Base-by-base conservation (phyloP, 2,888 invertebrate genomes). In the Lomographa bimaculata region DNA sequence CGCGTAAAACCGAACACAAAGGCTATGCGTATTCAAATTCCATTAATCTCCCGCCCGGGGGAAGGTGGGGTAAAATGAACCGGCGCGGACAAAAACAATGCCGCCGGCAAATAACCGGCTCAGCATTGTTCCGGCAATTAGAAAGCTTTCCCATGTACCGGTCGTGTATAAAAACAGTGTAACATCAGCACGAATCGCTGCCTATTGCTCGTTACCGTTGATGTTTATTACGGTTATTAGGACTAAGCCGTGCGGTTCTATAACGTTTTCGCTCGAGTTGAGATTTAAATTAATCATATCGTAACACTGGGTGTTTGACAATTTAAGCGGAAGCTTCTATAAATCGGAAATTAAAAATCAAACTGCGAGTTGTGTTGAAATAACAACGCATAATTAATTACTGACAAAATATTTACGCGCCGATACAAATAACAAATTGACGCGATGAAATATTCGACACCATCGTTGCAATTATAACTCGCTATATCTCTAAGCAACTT, bases 61-160 rank as follows among this genome's bases (percentile, higher is more conserved):
- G 79, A 78, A 78, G 80, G 81, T 79, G 83, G 81, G 82, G 82
- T 80, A 83, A 86, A 86, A 85, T 86, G 85, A 89, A 85, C 87
- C 85, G 76, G 82, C 79, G 70, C 79, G 86, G 87, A 86, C 87
- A 86, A 89, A 89, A 89, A 89, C 87, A 89, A 89, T 87, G 87
- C 85, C 86, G 81, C 77, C 78, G 84, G 87, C 87, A 81, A 84
- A 89, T 86, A 87, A 86, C 87, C 85, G 80, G 87, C 84, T 86
- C 86, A 83, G 86, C 86, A 87, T 89, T 89, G 89, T 89, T 87
- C 85, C 87, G 86, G 85, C 89, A 89, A 89, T 89, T 89, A 89
- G 89, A 89, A 87, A 89, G 89, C 86, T 89, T 89, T 89, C 85
- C 87, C 87, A 84, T 87, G 87, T 87, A 87, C 83, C 79, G 82